A percentile compares a stretch with the other conserved stretches of the same genome.
Conservation (phyloP, 2,113 vertebrate genomes). For the Opisthocomus hoazin region DNA sequence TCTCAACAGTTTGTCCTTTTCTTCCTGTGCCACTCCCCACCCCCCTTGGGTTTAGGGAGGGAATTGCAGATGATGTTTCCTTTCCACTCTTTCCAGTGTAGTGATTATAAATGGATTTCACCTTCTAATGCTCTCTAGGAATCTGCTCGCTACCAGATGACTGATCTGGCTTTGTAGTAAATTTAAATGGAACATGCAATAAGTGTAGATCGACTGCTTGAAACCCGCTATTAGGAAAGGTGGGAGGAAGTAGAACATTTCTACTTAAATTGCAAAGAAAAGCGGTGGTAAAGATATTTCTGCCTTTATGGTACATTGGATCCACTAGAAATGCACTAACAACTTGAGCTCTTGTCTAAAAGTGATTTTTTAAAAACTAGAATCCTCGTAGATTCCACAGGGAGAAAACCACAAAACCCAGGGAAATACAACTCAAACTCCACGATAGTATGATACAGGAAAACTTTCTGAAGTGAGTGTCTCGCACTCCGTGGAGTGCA, state of each 20-base stretch:
- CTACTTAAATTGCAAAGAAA: background rate
- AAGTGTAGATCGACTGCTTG: background rate
- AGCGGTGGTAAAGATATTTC: background rate
- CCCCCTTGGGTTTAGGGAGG: background rate
- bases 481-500: background rate
- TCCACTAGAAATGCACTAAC: background rate
- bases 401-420: background rate
- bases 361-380: background rate
- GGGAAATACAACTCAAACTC: background rate
- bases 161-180: background rate
- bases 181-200: background rate
- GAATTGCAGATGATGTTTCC: background rate
- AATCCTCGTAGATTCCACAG: background rate
- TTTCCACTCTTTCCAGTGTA: background rate
- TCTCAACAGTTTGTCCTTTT: background rate
- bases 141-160: background rate
- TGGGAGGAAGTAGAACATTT: background rate
- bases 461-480: background rate
- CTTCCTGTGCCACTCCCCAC: background rate
- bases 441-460: background rate
- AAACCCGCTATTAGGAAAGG: background rate
- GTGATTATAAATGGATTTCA: background rate
- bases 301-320: background rate
- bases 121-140: constrained; percentile 23
- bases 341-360: background rate